Conservation (phyloP, 2,113 vertebrate genomes). For the Mugil cephalus region DNA sequence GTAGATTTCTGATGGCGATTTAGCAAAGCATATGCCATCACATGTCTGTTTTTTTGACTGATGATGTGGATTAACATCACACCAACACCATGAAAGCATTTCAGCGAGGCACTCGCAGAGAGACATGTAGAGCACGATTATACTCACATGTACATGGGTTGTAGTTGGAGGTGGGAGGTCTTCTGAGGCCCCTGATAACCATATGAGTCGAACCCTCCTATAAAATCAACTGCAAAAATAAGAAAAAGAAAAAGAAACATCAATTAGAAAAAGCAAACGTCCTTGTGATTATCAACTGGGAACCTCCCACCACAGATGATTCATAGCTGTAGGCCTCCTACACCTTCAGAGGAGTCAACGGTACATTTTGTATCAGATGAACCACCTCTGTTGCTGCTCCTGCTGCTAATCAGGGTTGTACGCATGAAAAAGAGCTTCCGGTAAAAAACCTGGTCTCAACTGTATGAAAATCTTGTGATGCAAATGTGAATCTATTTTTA, state of each 20-base stretch:
- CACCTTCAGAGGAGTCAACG: slow-evolving; percentile 38
- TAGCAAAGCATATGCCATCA: neutral
- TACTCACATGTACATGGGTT: slow-evolving; percentile 99
- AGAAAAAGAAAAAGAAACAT: slow-evolving; percentile 10
- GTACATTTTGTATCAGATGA: slow-evolving; percentile 14
- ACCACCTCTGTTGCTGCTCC: slow-evolving; percentile 10
- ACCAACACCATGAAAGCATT: neutral
- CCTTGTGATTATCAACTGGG: slow-evolving; percentile 22
- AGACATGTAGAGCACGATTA: neutral
- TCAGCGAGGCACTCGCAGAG: neutral
- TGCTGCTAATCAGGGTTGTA: slow-evolving; percentile 18
- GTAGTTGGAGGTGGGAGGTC: slow-evolving; percentile 98
- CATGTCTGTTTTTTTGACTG: neutral
- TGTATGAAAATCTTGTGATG: slow-evolving; percentile 19
- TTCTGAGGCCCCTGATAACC: slow-evolving; percentile 99
- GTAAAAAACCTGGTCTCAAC: slow-evolving; percentile 10
- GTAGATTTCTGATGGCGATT: neutral
- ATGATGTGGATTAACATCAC: too few species aligned
- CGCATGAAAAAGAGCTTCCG: slow-evolving; percentile 37
- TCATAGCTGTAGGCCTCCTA: slow-evolving; percentile 35
- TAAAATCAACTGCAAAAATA: slow-evolving; percentile 93
- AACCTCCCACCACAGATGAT: slow-evolving; percentile 49
- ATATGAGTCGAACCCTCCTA: slow-evolving; percentile 99
- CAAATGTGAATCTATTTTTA: slow-evolving; percentile 54
- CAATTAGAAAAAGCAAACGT: slow-evolving; percentile 44